Percentiles rank a stretch among this genome's conserved stretches.
These are phyloP conservation scores for Taeniopygia guttata DNA, from an alignment of 2,797 vertebrate genomes.

Conservation along the genomic window DNA sequence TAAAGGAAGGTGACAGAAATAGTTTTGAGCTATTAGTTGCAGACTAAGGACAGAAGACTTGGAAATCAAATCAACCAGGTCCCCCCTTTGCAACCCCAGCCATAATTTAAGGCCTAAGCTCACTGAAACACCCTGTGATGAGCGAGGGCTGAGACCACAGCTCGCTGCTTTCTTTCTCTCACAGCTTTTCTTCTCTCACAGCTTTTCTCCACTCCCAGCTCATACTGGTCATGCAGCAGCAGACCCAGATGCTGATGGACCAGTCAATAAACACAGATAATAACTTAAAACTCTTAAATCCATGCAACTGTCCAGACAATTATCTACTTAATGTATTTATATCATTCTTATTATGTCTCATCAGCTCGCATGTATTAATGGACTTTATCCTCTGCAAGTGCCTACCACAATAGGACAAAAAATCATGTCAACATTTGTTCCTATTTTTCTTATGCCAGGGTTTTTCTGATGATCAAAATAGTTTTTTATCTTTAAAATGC, in stretches of 20 bases:
- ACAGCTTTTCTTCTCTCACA: background rate
- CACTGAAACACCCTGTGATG: background rate
- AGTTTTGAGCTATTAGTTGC: background rate
- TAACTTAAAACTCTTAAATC: constrained; percentile 15
- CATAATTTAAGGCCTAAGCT: background rate
- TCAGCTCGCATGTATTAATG: background rate
- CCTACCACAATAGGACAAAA: background rate
- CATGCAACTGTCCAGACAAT: constrained; percentile 11
- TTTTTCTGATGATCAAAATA: constrained; percentile 37
- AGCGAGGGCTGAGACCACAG: background rate
- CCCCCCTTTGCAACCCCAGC: background rate
- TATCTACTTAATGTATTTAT: constrained; percentile 35
- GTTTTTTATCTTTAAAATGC: constrained; percentile 43
- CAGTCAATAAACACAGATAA: constrained; percentile 31
- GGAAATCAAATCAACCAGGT: background rate
- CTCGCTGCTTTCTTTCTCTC: background rate
- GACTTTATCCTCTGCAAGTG: constrained; percentile 4
- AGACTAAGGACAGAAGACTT: background rate
- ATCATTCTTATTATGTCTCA: constrained; percentile 17
- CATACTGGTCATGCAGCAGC: background rate
- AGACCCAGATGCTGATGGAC: background rate
- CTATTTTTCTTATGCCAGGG: constrained; percentile 20
- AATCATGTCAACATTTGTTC: background rate
- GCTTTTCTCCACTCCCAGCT: background rate
- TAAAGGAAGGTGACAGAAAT: background rate